A percentile compares a stretch with the other conserved stretches of the same genome.
These are phyloP conservation scores for Hypotaenidia okinawae DNA, from an alignment of 2,797 vertebrate genomes.

Conservation along the genomic window DNA sequence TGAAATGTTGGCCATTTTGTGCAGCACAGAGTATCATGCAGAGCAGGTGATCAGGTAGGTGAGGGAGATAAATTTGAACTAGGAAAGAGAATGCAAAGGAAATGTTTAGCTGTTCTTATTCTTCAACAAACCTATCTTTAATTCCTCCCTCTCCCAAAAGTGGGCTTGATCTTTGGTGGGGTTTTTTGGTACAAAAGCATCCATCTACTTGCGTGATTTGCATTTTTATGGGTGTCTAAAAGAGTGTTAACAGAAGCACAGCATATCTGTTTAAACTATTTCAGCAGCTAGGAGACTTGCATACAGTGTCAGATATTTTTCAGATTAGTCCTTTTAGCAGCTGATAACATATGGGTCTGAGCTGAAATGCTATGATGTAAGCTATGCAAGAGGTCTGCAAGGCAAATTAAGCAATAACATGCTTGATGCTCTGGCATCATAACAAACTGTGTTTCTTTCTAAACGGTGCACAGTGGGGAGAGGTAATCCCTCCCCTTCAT, in stretches of 20 bases:
- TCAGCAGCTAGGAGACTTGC: not conserved
- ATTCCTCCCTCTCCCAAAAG: not conserved
- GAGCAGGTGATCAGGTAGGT: not conserved
- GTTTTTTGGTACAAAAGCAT: not conserved
- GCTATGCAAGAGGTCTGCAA: not conserved
- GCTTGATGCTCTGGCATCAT: slow-evolving; percentile 24
- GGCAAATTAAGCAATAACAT: slow-evolving; percentile 55
- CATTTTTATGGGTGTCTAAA: not conserved
- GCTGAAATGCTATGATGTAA: slow-evolving; percentile 35
- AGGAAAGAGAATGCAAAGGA: not conserved
- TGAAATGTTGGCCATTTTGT: not conserved
- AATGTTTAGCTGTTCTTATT: not conserved
- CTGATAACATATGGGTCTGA: slow-evolving; percentile 53
- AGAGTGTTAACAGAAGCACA: not conserved
- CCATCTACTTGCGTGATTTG: not conserved
- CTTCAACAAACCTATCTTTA: not conserved
- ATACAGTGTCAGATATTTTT: slow-evolving; percentile 49
- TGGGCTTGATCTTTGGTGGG: not conserved
- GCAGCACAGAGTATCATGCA: not conserved
- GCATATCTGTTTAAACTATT: slow-evolving; percentile 4
- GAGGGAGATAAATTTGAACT: not conserved
- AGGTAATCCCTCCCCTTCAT: not conserved
- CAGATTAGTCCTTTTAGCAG: slow-evolving; percentile 43
- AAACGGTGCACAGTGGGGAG: not conserved
- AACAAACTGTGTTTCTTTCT: slow-evolving; percentile 17